Percentiles rank a stretch among this genome's conserved stretches.
Conservation (phyloP, 2,888 invertebrate species). For the Rugalucina vietnamica region DNA sequence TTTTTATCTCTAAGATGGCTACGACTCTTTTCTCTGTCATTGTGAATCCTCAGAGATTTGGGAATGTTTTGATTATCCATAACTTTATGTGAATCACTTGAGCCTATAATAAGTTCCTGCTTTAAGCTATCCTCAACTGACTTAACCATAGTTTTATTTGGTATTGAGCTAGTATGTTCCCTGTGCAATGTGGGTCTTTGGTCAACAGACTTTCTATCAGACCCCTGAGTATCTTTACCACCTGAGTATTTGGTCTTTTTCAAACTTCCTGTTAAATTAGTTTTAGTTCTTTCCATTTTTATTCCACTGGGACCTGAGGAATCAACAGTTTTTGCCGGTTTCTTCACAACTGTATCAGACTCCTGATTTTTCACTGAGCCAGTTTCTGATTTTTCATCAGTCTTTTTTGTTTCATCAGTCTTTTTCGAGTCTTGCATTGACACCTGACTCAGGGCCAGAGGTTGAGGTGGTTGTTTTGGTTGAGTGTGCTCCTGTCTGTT, state of each 20-base stretch:
- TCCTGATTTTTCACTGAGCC: constrained; percentile 13
- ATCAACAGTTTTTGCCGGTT: background rate
- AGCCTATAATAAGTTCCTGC: background rate
- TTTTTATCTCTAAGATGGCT: constrained; percentile 17
- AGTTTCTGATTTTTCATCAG: constrained; percentile 17
- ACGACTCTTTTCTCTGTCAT: background rate
- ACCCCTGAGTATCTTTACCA: constrained; percentile 43
- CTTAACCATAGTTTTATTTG: background rate
- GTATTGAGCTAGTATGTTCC: constrained; percentile 4
- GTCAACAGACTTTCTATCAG: constrained; percentile 26
- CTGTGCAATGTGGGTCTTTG: background rate
- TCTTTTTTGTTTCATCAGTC: constrained; percentile 29
- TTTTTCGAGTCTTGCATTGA: constrained; percentile 56
- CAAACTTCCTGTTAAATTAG: constrained; percentile 37
- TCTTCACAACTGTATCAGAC: constrained; percentile 34
- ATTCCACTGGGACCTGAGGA: background rate
- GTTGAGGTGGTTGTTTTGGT: constrained; percentile 21
- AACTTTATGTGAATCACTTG: background rate
- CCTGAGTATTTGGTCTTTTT: constrained; percentile 57
- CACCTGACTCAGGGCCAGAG: constrained; percentile 46
- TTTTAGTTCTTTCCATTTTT: constrained; percentile 57
- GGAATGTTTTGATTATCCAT: background rate
- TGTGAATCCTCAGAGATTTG: background rate
- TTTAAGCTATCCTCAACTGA: background rate
- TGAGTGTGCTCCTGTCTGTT: constrained; percentile 19